Percentiles rank a stretch among this genome's conserved stretches.
Evolutionary conservation across 1,140 invertebrate species (phyloP).

Genomic region (Danaus melanippus): DNA sequence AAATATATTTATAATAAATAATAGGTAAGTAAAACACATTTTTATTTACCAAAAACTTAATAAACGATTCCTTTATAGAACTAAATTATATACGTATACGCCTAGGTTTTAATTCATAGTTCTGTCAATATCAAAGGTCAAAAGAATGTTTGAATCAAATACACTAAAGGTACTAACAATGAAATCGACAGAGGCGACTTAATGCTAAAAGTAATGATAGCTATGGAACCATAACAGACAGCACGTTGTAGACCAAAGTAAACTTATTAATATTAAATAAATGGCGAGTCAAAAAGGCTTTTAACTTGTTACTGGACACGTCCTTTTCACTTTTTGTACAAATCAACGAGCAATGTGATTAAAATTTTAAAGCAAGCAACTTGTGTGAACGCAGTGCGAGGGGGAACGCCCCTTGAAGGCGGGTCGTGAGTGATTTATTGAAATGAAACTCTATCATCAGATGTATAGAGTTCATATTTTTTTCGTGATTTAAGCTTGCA

Average conservation of each 20-base stretch:
- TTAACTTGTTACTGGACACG: conserved; percentile 35
- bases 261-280: conserved; percentile 12
- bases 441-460: conserved; percentile 25
- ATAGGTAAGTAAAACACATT: no score
- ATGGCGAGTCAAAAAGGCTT: conserved; percentile 17
- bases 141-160: no score
- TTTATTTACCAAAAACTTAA: no score
- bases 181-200: no score
- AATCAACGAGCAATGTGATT: conserved; percentile 59
- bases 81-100: no score
- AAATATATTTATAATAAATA: no score
- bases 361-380: conserved; percentile 66
- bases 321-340: conserved; percentile 51
- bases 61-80: no score
- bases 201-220: no score
- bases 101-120: no score
- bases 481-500: conserved; percentile 27
- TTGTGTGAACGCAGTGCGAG: conserved; percentile 65
- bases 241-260: not conserved
- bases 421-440: conserved; percentile 32
- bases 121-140: no score
- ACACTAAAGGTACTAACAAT: no score
- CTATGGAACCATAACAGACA: no score
- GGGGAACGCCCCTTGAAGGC: conserved; percentile 62
- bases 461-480: conserved; percentile 15